phyloP scores from a whole-genome alignment of 2,113 vertebrate genomes.

The Eira barbara region DNA sequence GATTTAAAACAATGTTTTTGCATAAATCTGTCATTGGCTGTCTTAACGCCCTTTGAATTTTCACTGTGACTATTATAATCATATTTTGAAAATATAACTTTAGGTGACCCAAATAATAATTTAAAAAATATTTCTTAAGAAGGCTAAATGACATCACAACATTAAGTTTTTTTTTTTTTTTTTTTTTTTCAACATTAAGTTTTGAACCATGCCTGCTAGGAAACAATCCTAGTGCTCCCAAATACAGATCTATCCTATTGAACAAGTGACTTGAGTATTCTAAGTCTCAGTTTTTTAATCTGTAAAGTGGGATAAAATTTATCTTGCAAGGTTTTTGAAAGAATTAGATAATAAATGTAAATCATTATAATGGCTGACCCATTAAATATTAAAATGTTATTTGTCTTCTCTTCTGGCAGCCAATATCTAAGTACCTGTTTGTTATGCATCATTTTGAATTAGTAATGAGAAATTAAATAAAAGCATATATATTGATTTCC shows the following conservation, averaged over 20 bases:
- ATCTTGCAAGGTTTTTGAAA: background rate
- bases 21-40: background rate
- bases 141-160: background rate
- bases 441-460: background rate
- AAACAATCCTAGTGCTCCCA: background rate
- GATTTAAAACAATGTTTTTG: background rate
- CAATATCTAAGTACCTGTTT: background rate
- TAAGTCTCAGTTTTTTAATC: background rate
- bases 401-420: background rate
- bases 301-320: background rate
- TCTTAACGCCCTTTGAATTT: background rate
- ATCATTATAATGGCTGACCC: background rate
- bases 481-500: background rate
- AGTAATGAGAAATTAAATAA: background rate
- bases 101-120: background rate
- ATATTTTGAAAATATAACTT: background rate
- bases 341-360: background rate
- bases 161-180: background rate
- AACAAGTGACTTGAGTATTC: background rate
- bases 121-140: background rate
- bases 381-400: background rate
- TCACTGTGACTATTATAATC: background rate
- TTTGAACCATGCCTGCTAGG: background rate
- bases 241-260: background rate
- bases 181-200: background rate